phyloP scores from a whole-genome alignment of 2,113 vertebrate species.

The Thamnophis sirtalis region DNA sequence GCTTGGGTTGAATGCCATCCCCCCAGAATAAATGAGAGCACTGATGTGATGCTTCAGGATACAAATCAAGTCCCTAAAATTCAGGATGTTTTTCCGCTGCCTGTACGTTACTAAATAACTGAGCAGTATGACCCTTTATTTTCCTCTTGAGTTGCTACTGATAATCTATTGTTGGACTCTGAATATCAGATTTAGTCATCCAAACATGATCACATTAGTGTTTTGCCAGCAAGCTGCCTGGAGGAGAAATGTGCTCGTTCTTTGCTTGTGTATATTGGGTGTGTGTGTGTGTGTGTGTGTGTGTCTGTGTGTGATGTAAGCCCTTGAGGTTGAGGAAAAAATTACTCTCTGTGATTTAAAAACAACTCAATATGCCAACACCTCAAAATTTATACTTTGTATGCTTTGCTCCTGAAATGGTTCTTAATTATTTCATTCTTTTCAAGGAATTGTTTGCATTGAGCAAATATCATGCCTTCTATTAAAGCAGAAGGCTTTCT shows the following conservation, averaged over 20 bases:
- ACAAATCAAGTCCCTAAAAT: not conserved
- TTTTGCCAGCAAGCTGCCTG: not conserved
- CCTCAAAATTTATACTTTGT: not conserved
- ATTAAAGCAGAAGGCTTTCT: constrained; percentile 13
- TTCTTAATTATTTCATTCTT: not conserved
- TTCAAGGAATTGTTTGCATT: rapidly evolving
- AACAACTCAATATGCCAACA: not conserved
- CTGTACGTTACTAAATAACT: not conserved
- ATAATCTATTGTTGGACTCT: not conserved
- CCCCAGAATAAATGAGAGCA: not conserved
- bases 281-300: too few relatives aligned
- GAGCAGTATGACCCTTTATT: not conserved
- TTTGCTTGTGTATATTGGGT: not conserved
- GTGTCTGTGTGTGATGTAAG: not conserved
- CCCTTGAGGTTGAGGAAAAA: not conserved
- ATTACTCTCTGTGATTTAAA: not conserved
- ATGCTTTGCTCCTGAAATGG: not conserved
- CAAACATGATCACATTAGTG: not conserved
- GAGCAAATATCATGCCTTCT: not conserved
- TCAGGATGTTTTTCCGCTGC: too few relatives aligned
- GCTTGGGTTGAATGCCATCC: too few relatives aligned
- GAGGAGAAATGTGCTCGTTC: not conserved
- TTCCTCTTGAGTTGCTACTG: not conserved
- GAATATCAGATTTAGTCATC: constrained; percentile 3
- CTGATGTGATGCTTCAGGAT: not conserved